These are phyloP conservation scores for Gandaritis pyraliata DNA, from an alignment of 2,888 invertebrate species.

Conservation along the genomic window DNA sequence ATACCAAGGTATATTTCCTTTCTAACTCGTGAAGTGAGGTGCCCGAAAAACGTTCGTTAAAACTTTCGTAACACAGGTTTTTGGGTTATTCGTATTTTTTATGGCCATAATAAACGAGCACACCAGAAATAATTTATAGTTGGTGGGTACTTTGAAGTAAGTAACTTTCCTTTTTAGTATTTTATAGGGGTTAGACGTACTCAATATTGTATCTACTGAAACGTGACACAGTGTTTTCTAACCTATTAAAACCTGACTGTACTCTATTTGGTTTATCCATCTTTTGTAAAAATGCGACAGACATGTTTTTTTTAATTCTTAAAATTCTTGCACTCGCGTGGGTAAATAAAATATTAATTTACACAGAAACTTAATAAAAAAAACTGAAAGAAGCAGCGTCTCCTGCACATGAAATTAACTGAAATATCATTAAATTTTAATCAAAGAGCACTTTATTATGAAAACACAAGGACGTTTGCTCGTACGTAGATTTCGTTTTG, in stretches of 20 bases:
- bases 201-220: constrained; percentile 7
- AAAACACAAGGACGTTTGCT: constrained; percentile 53
- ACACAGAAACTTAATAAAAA: not conserved
- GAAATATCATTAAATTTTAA: constrained; percentile 34
- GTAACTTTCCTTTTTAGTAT: constrained; percentile 20
- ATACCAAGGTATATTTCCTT: constrained; percentile 3
- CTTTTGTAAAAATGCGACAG: no score
- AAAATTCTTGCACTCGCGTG: no score
- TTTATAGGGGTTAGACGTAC: constrained; percentile 20
- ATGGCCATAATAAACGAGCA: constrained; percentile 33
- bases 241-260: not conserved
- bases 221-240: constrained; percentile 4
- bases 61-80: constrained; percentile 31
- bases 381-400: not conserved
- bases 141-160: constrained; percentile 23
- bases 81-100: constrained; percentile 31
- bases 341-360: not conserved
- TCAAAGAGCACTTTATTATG: constrained; percentile 46
- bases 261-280: no score
- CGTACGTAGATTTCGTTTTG: constrained; percentile 60
- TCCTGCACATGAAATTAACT: constrained; percentile 6
- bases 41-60: constrained; percentile 31
- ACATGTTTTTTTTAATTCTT: no score
- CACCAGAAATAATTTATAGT: constrained; percentile 33
- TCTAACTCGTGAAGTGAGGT: constrained; percentile 20